phyloP scores from a whole-genome alignment of 1,140 invertebrate species.

The Aphelinus atriplicis region DNA sequence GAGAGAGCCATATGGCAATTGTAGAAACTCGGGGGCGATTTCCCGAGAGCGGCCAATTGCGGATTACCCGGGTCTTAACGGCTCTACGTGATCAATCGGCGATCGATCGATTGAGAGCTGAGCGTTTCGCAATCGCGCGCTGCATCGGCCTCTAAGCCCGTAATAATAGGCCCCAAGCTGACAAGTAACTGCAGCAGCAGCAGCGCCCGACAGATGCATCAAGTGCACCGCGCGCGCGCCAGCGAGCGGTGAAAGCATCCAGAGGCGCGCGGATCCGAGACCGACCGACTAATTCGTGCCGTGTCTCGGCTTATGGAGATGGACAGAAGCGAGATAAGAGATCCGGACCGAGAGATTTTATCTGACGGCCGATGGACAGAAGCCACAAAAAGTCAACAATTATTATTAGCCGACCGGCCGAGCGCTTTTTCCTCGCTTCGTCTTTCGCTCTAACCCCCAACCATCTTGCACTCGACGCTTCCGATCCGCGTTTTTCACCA shows the following conservation, averaged over 20 bases:
- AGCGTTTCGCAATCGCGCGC: no score
- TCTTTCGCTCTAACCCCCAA: no score
- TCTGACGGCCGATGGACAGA: constrained; percentile 58
- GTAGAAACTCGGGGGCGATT: no score
- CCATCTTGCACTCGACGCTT: no score
- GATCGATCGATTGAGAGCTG: no score
- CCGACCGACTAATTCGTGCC: constrained; percentile 27
- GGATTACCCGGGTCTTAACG: no score
- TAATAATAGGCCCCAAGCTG: not conserved
- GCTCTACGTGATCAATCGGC: no score
- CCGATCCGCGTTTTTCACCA: no score
- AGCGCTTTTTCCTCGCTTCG: constrained; percentile 21
- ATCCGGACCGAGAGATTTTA: constrained; percentile 54
- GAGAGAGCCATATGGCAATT: no score
- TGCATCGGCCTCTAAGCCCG: no score
- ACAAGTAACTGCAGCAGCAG: not conserved
- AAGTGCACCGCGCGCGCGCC: no score
- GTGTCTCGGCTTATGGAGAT: constrained; percentile 38
- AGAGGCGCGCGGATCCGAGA: not conserved
- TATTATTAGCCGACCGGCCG: constrained; percentile 45
- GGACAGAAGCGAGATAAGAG: constrained; percentile 46
- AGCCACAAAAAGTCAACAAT: constrained; percentile 58
- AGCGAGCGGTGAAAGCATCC: constrained; percentile 27
- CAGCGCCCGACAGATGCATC: constrained; percentile 8
- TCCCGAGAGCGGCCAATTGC: no score